phyloP scores from a whole-genome alignment of 2,888 invertebrate species.

The Melinopterus prodromus region DNA sequence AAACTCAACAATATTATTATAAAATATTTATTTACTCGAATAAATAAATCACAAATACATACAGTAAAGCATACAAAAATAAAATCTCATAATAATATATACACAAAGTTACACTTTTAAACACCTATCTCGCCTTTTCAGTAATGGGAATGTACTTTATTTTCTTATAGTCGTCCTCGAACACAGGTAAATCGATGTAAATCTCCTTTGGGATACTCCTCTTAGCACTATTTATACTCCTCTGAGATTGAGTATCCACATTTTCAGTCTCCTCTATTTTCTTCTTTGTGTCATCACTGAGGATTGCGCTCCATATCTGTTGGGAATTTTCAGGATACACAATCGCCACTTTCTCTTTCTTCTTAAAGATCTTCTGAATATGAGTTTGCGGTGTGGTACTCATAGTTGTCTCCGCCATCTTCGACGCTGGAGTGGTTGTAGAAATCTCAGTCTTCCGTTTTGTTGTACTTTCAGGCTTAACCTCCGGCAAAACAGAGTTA shows the following conservation, averaged over 20 bases:
- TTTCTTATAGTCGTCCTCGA: slow-evolving; percentile 50
- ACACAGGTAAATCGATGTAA: slow-evolving; percentile 58
- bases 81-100: slow-evolving; percentile 27
- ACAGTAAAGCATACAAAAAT: slow-evolving; percentile 25
- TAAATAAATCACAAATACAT: slow-evolving; percentile 31
- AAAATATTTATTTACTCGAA: slow-evolving; percentile 22
- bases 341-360: slow-evolving; percentile 40
- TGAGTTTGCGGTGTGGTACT: slow-evolving; percentile 53
- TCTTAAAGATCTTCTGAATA: slow-evolving; percentile 56
- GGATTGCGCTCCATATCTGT: slow-evolving; percentile 21
- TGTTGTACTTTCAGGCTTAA: slow-evolving; percentile 18
- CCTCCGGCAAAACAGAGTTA: slow-evolving; percentile 10
- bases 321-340: slow-evolving; percentile 37
- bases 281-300: slow-evolving; percentile 13
- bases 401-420: slow-evolving; percentile 24
- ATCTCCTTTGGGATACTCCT: slow-evolving; percentile 50
- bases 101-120: slow-evolving; percentile 29
- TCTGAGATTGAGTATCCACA: slow-evolving; percentile 38
- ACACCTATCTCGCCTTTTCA: slow-evolving; percentile 8
- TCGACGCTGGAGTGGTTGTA: slow-evolving; percentile 9
- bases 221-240: slow-evolving; percentile 33
- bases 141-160: slow-evolving; percentile 57
- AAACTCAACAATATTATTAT: not conserved
- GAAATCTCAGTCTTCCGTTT: slow-evolving; percentile 32
- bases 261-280: slow-evolving; percentile 20